Evolutionary conservation across 2,113 vertebrate species (phyloP), one percentile per base, ranked within the genome.

Genomic region (Tringa solitaria): DNA sequence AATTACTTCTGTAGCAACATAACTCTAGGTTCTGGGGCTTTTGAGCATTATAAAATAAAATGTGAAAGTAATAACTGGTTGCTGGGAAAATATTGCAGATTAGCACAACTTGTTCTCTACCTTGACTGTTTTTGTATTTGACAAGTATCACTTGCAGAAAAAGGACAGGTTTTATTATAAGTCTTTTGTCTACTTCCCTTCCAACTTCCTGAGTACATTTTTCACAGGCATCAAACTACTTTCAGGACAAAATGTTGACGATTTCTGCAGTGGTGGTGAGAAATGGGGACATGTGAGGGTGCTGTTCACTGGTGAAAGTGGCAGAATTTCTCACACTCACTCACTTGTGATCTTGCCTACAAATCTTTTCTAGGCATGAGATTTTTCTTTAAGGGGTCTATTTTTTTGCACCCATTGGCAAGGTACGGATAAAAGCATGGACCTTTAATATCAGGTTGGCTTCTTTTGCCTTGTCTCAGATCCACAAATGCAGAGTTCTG

Each of bases 31-130:
- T 77, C 86, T 91, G 60, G 48, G 45, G 35, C 16, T 24, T 63
- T 75, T 70, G 57, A 37, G 14, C 35, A 32, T 69, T 83, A 48
- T 41, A 92, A 96, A 93, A 92, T 86, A 80, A 94, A 92, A 95
- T 65, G 17, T 79, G 77, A 65, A 76, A 82, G 61, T 77, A 96
- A 56, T 81, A 95, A 91, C 48, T 73, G 61, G 35, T 84, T 95
- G 48, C 87, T 91, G 87, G 74, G 63, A 93, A 96, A 96, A 95
- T 82, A 93, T 33, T 67, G 68, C 50, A 50, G 80, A 95, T 90
- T 93, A 93, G 95, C 54, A 96, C 94, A 92, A 90, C 64, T 92
- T 96, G 95, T 95, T 95, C 95, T 95, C 89, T 93, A 63, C 73
- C 60, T 94, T 79, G 53, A 33, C 85, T 92, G 83, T 61, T 94